Evolutionary conservation across 2,797 vertebrate species (phyloP).

Genomic region (Spondyliosoma cantharus): DNA sequence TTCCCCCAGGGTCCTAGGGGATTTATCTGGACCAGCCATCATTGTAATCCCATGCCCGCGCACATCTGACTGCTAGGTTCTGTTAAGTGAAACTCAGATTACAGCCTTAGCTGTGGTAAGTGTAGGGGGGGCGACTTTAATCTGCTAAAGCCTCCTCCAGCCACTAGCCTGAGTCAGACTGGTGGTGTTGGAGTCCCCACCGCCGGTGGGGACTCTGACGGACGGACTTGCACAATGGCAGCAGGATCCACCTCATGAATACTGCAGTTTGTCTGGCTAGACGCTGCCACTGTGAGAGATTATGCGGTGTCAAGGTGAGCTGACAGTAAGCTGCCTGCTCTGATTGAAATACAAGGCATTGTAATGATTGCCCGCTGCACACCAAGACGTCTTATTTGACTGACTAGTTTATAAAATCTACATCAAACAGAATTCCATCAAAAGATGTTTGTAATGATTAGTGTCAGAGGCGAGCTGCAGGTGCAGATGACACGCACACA

Average conservation of each 20-base stretch:
- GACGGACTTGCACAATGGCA: slow-evolving; percentile 41
- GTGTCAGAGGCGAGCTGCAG: background rate
- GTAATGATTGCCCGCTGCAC: slow-evolving; percentile 6
- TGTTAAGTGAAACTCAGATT: slow-evolving; percentile 77
- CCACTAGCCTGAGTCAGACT: slow-evolving; percentile 35
- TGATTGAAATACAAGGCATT: slow-evolving; percentile 34
- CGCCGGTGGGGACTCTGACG: slow-evolving; percentile 17
- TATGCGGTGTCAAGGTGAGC: slow-evolving; percentile 23
- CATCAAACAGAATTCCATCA: background rate
- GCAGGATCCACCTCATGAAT: slow-evolving; percentile 36
- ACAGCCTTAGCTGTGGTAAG: slow-evolving; percentile 60
- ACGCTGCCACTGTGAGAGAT: slow-evolving; percentile 1
- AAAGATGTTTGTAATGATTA: background rate
- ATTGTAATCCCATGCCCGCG: slow-evolving; percentile 69
- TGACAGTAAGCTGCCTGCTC: slow-evolving; percentile 9
- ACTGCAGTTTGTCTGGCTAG: slow-evolving; percentile 18
- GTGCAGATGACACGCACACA: background rate
- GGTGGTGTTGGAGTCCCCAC: background rate
- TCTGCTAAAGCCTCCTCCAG: slow-evolving; percentile 67
- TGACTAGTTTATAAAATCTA: background rate
- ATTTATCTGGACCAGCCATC: slow-evolving; percentile 68
- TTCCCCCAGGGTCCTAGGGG: slow-evolving; percentile 39
- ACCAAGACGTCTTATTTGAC: background rate
- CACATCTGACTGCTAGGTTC: slow-evolving; percentile 64
- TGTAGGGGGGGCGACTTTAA: slow-evolving; percentile 66